phyloP scores from a whole-genome alignment of 2,888 invertebrate species.

The Synergus gifuensis region DNA sequence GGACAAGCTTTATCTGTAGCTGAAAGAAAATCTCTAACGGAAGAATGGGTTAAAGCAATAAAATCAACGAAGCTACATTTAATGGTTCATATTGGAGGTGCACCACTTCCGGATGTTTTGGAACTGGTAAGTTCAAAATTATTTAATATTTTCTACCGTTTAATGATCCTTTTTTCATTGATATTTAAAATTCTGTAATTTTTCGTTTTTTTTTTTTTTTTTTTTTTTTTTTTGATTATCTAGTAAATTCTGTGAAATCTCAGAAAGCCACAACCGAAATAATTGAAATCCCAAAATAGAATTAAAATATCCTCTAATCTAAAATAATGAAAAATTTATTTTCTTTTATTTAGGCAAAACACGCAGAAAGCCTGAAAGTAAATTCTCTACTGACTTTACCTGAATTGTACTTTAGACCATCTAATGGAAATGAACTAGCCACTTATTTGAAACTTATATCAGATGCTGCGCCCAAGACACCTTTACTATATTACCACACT shows the following conservation, averaged over 20 bases:
- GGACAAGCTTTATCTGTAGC: conserved; percentile 83
- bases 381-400: conserved; percentile 87
- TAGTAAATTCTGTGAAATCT: too few relatives aligned
- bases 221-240: too few relatives aligned
- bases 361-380: conserved; percentile 83
- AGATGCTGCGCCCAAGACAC: conserved; percentile 85
- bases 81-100: conserved; percentile 87
- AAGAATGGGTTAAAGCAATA: conserved; percentile 83
- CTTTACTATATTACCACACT: conserved; percentile 91
- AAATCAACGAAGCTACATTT: conserved; percentile 80
- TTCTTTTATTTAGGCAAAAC: conserved; percentile 80
- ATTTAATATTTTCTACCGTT: conserved; percentile 45
- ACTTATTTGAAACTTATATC: conserved; percentile 84
- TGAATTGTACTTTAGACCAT: conserved; percentile 87
- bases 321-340: background rate
- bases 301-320: background rate
- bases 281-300: background rate
- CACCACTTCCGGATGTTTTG: conserved; percentile 84
- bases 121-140: conserved; percentile 79
- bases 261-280: background rate
- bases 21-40: conserved; percentile 84
- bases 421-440: conserved; percentile 81
- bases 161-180: too few relatives aligned
- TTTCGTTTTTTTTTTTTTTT: background rate
- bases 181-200: conserved; percentile 47